phyloP scores from a whole-genome alignment of 2,888 invertebrate species.

The Orthonychiurus folsomi region DNA sequence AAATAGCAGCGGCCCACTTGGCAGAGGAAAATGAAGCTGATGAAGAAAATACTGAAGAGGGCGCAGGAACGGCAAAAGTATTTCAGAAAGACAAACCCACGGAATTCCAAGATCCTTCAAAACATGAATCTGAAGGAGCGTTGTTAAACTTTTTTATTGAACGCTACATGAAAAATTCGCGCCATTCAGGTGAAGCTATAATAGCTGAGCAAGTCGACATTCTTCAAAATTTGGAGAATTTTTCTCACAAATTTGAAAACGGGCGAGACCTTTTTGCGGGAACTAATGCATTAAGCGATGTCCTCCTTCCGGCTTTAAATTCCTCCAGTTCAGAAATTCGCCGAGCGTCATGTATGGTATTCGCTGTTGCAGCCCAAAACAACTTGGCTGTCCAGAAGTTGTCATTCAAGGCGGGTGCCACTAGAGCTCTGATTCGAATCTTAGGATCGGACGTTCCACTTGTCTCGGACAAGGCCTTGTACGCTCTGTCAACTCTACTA shows the following conservation, averaged over 20 bases:
- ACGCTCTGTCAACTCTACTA: slow-evolving; percentile 31
- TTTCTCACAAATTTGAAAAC: slow-evolving; percentile 38
- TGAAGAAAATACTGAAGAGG: slow-evolving; percentile 1
- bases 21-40: not conserved
- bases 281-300: slow-evolving; percentile 30
- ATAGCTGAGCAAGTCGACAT: slow-evolving; percentile 34
- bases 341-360: slow-evolving; percentile 30
- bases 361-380: slow-evolving; percentile 37
- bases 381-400: slow-evolving; percentile 31
- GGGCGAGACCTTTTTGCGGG: slow-evolving; percentile 33
- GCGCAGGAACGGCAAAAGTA: slow-evolving; percentile 9
- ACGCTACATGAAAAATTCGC: slow-evolving; percentile 26
- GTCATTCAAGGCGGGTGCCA: slow-evolving; percentile 27
- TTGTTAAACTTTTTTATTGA: slow-evolving; percentile 31
- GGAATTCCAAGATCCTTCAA: slow-evolving; percentile 31
- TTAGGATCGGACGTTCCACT: slow-evolving; percentile 27
- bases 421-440: slow-evolving; percentile 30
- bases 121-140: slow-evolving; percentile 31
- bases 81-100: slow-evolving; percentile 30
- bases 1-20: not conserved
- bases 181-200: slow-evolving; percentile 12
- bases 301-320: slow-evolving; percentile 35
- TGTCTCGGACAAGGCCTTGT: slow-evolving; percentile 31
- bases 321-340: slow-evolving; percentile 30
- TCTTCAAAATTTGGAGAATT: slow-evolving; percentile 34